phyloP scores from a whole-genome alignment of 2,797 vertebrate genomes.

The Peromyscus melanophrys region DNA sequence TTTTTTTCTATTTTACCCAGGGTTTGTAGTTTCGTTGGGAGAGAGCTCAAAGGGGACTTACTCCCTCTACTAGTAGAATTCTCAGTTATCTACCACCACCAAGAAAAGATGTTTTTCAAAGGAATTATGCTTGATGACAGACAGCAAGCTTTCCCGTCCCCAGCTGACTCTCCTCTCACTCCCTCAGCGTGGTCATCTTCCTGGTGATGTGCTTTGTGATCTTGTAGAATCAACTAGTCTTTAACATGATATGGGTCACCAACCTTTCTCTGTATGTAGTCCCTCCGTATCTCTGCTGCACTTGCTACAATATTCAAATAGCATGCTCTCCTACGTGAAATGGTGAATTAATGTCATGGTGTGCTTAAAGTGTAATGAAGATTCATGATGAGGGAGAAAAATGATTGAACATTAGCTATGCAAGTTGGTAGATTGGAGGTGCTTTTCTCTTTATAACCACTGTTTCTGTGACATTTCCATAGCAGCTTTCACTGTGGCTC shows the following conservation, averaged over 20 bases:
- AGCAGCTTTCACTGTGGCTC: neutral
- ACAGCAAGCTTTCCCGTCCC: neutral
- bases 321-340: neutral
- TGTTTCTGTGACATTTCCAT: conserved; percentile 11
- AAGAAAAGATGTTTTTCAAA: conserved; percentile 53
- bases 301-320: neutral
- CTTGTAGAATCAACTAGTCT: neutral
- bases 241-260: neutral
- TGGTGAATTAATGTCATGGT: too few relatives aligned
- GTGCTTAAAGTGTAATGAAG: neutral
- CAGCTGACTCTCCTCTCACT: neutral
- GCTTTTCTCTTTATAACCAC: neutral
- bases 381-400: conserved; percentile 7
- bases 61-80: neutral
- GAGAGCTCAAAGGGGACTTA: neutral
- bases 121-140: conserved; percentile 13
- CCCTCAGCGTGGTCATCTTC: neutral
- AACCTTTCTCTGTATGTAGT: neutral
- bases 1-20: neutral
- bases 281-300: neutral
- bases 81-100: neutral
- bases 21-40: neutral
- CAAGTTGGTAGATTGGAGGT: neutral
- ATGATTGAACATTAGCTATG: neutral
- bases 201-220: neutral